These are phyloP conservation scores for Cynodonichthys magdalenae DNA, from an alignment of 2,797 vertebrate genomes.

Conservation along the genomic window DNA sequence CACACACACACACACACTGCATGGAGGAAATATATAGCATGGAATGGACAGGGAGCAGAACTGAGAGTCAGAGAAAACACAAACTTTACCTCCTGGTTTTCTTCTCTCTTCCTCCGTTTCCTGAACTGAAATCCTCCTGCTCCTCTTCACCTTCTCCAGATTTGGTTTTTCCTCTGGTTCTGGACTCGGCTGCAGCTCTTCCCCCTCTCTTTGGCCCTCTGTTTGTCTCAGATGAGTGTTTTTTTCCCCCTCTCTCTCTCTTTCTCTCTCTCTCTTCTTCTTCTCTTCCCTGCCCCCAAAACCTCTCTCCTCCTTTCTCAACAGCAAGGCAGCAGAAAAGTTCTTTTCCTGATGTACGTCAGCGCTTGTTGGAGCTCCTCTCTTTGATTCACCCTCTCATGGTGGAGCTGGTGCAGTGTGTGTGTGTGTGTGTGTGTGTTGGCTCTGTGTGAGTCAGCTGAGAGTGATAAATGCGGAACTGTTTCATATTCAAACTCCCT, in stretches of 20 bases:
- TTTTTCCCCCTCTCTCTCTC: conserved; percentile 24
- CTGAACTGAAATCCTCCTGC: conserved; percentile 28
- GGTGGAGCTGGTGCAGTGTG: conserved; percentile 12
- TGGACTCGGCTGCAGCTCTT: conserved; percentile 51
- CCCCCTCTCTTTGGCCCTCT: conserved; percentile 69
- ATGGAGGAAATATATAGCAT: conserved; percentile 69
- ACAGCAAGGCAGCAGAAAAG: conserved; percentile 72
- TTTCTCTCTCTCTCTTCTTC: conserved; percentile 27
- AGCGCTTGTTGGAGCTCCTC: conserved; percentile 41
- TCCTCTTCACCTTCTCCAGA: conserved; percentile 14
- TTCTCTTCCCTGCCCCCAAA: conserved; percentile 27
- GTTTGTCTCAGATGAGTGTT: conserved; percentile 80
- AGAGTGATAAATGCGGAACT: background rate
- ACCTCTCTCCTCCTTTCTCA: conserved; percentile 34
- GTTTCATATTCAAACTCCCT: conserved; percentile 45
- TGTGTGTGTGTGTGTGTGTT: conserved; percentile 4
- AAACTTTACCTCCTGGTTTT: conserved; percentile 21
- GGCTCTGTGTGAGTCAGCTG: background rate
- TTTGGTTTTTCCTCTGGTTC: conserved; percentile 60
- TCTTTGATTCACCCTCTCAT: conserved; percentile 26
- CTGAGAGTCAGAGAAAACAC: conserved; percentile 47
- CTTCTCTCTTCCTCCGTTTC: conserved; percentile 22
- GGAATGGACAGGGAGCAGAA: conserved; percentile 65
- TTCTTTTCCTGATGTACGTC: conserved; percentile 48
- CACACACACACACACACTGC: conserved; percentile 44